phyloP scores from a whole-genome alignment of 2,113 vertebrate species.

The Gobius niger region DNA sequence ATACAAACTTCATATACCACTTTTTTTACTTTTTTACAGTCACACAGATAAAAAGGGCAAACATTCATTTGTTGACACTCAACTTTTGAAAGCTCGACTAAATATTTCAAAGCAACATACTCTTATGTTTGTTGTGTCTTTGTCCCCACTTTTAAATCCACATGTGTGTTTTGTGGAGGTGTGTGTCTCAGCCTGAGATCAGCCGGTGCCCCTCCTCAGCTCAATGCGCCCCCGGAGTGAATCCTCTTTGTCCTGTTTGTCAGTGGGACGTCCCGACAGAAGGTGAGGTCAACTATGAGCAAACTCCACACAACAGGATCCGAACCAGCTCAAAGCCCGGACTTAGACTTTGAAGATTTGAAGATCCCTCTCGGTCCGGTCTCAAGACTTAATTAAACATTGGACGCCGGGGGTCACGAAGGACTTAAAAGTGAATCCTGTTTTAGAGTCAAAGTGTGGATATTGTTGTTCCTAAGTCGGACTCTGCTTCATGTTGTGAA shows the following conservation, averaged over 20 bases:
- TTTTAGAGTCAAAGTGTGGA: neutral
- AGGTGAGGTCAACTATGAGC: constrained; percentile 79
- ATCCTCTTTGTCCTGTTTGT: constrained; percentile 71
- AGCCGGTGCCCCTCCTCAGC: constrained; percentile 54
- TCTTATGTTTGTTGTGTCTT: neutral
- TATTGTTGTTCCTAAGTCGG: neutral
- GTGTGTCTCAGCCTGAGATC: constrained; percentile 30
- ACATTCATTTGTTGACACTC: no score
- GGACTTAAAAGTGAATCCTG: constrained; percentile 7
- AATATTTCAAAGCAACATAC: neutral
- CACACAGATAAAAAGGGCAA: no score
- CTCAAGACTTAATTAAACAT: constrained; percentile 73
- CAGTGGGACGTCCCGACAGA: constrained; percentile 68
- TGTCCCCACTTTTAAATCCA: constrained; percentile 23
- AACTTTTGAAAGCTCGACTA: neutral
- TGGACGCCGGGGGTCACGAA: constrained; percentile 54
- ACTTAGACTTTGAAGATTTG: constrained; percentile 68
- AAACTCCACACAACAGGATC: constrained; percentile 64
- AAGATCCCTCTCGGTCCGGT: constrained; percentile 29
- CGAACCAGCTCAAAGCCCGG: constrained; percentile 66
- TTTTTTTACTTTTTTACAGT: no score
- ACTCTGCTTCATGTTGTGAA: neutral
- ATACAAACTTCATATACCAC: no score
- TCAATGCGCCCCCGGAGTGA: constrained; percentile 57
- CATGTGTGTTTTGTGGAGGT: constrained; percentile 13